Base-by-base conservation (phyloP, 1,140 invertebrate genomes). In the Muscidifurax raptorellus region DNA sequence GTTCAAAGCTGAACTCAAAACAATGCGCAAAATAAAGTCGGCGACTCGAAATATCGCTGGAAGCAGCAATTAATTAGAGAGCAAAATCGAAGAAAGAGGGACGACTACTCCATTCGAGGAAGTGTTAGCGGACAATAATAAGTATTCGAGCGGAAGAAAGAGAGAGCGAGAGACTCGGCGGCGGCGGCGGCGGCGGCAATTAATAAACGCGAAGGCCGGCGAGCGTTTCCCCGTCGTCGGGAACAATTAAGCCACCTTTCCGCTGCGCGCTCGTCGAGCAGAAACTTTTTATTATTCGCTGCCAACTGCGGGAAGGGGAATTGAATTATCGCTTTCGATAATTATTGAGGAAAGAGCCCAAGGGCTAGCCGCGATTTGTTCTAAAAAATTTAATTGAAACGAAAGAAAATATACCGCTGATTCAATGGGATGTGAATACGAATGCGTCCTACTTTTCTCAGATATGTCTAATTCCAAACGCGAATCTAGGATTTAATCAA, bases 251-350 rank as follows among this genome's bases (percentile, higher is more conserved):
- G 69, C 27, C 47, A 64, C 44, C 69, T 74, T 74, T 40, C 71
- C 36, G 18, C 10, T 30, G 28, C 18, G 30, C 67, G 27, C 27
- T 28, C 72, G n/a, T 36, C 71, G 28, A 47, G 52, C 40, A 25
- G 64, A 66, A 83, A 83, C 82, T 83, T 83, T 82, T 82, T 83
- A 77, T 83, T 83, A 83, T 77, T 83, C 64, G 64, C 6, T 27
- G 36, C 52, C 64, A 28, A 22, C 18, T 36, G 74, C 1, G 36
- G 28, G 36, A 27, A 18, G 32, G 25, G 22, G 36, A 66, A 82
- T 82, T 78, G 66, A 78, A 78, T 83, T 83, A 83, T 78, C 44
- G 44, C 66, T 69, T 4, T 44, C 64, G 82, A 83, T 83, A 77
- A 83, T 83, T 83, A 83, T 78, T 13, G 64, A 71, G 18, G 22